Evolutionary conservation across 2,888 invertebrate genomes (phyloP), one percentile per base, ranked within the genome.

Genomic region (Caenorhabditis zanzibari): DNA sequence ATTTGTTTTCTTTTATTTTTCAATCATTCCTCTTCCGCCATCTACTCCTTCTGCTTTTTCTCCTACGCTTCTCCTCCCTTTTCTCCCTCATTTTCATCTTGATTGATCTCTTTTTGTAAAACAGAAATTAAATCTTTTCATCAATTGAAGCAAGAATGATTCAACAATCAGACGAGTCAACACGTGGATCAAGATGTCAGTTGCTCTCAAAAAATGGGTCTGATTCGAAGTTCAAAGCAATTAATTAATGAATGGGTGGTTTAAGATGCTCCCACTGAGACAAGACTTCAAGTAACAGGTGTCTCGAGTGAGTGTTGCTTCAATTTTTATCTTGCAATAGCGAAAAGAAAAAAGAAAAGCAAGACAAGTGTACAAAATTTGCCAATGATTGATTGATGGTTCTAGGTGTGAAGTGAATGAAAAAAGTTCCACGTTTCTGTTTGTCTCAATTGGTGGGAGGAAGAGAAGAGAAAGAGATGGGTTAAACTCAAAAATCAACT

Each of bases 371-470:
- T 71, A 71, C 58, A 52, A 75, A 66, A 56, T 66, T 74, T 41
- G 63, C 63, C 56, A 66, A 75, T 75, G 75, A 76, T 76, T 75
- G 75, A 76, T 76, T 76, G 76, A 76, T 76, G 76, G 10, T 61
- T 69, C 26, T 59, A 76, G 76, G 76, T 76, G 76, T 76, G 76
- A 76, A 76, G 59, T 74, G 41, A 47, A 24, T 26, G 24, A 58
- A 58, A 63, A 66, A 66, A 66, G 66, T 52, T 66, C 66, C 66
- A 66, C 66, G 66, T 66, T 66, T 54, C 24, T 68, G 59, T 59
- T 66, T 68, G 75, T 75, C 63, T 56, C 58, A 54, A 28, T 32
- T 7, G 32, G 49, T 32, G 52, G 28, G 14, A 54, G 38, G 24
- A n/a, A 24, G 19, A 35, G 22, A 47, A 32, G 16, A 52, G 49